These are phyloP conservation scores for Cremastinae sp. DNA, from an alignment of 2,888 invertebrate genomes.

Conservation along the genomic window DNA sequence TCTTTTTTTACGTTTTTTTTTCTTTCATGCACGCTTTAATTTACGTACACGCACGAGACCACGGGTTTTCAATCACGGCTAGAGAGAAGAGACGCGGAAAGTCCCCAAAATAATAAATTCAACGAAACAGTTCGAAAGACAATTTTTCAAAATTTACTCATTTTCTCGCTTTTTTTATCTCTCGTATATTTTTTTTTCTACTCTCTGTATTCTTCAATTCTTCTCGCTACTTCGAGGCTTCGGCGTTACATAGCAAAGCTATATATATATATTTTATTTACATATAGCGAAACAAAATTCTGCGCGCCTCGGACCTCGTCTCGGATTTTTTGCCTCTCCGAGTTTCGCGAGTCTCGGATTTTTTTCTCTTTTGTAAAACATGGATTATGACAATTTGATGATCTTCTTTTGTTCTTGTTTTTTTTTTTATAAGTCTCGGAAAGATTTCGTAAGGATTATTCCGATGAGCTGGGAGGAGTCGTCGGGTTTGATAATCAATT, in stretches of 20 bases:
- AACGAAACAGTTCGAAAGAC: not conserved
- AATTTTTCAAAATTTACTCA: conserved; percentile 41
- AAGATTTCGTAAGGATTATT: conserved; percentile 7
- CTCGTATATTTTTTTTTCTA: conserved; percentile 15
- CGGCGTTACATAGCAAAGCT: conserved; percentile 32
- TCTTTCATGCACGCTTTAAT: conserved; percentile 5
- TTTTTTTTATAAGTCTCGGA: conserved; percentile 6
- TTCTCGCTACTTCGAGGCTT: conserved; percentile 34
- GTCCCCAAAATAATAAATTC: no score
- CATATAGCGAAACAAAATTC: not conserved
- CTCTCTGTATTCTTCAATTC: not conserved
- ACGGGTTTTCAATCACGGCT: no score
- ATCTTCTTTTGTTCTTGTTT: conserved; percentile 11
- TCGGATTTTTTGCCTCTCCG: no score
- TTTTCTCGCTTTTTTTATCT: conserved; percentile 23
- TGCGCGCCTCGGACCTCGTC: not conserved
- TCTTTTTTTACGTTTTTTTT: conserved; percentile 18
- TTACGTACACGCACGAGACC: no score
- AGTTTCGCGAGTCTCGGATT: not conserved
- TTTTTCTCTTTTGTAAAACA: conserved; percentile 19
- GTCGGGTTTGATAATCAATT: conserved; percentile 30
- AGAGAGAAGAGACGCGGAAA: not conserved
- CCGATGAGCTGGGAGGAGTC: conserved; percentile 49
- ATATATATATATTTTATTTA: conserved; percentile 9
- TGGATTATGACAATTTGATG: conserved; percentile 3